Evolutionary conservation across 2,888 invertebrate species (phyloP).

Genomic region (Mesorhabditis sp.): DNA sequence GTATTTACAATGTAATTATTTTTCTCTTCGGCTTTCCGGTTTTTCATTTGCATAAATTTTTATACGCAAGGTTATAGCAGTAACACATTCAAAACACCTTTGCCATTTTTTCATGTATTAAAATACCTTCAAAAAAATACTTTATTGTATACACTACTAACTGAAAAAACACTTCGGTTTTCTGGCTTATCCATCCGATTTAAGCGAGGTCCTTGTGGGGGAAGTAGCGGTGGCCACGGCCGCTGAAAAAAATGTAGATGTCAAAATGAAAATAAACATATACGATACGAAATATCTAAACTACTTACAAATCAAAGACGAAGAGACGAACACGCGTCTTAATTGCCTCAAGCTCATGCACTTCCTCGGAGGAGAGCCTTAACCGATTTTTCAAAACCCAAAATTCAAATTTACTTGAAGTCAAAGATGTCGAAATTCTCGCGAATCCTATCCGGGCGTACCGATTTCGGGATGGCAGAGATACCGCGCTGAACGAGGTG

Average conservation of each 20-base stretch:
- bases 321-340: constrained; percentile 27
- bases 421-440: constrained; percentile 44
- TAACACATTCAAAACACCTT: too few relatives aligned
- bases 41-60: too few relatives aligned
- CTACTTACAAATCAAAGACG: constrained; percentile 29
- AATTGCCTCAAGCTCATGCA: constrained; percentile 26
- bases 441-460: constrained; percentile 30
- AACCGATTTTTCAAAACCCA: not conserved
- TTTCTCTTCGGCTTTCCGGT: too few relatives aligned
- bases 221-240: constrained; percentile 24
- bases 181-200: too few relatives aligned
- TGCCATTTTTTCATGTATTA: too few relatives aligned
- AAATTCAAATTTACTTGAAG: constrained; percentile 19
- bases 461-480: constrained; percentile 39
- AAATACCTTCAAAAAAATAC: too few relatives aligned
- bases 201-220: constrained; percentile 24
- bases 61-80: too few relatives aligned
- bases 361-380: constrained; percentile 30
- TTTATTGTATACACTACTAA: too few relatives aligned
- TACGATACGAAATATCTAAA: not conserved
- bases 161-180: too few relatives aligned
- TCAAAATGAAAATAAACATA: constrained; percentile 10
- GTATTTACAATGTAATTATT: too few relatives aligned
- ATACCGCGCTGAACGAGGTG: constrained; percentile 38
- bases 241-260: constrained; percentile 15